Percentiles rank a stretch among this genome's conserved stretches.
These are phyloP conservation scores for Coreius guichenoti DNA, from an alignment of 2,797 vertebrate species.

Conservation along the genomic window DNA sequence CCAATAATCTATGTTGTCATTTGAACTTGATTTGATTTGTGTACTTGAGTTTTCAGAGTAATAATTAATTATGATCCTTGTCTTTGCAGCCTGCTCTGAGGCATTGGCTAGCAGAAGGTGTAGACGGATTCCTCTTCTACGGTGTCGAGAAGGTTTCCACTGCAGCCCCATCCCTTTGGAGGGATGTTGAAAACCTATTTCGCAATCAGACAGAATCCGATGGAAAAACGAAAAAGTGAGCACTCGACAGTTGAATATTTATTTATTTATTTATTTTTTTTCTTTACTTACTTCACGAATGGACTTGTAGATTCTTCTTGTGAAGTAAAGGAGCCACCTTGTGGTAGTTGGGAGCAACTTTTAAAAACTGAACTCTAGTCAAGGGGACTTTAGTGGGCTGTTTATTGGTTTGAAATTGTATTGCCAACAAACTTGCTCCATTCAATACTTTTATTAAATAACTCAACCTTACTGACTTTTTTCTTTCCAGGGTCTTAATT, in stretches of 20 bases:
- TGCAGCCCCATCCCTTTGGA: constrained; percentile 65
- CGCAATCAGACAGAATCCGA: constrained; percentile 67
- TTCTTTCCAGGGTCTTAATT: constrained; percentile 77
- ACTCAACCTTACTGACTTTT: neutral
- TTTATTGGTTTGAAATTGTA: neutral
- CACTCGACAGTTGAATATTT: neutral
- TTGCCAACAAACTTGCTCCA: neutral
- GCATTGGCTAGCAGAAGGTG: constrained; percentile 80
- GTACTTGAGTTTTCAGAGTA: neutral
- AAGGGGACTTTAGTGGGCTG: neutral
- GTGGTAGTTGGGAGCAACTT: neutral
- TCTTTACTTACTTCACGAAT: neutral
- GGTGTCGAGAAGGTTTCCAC: constrained; percentile 72
- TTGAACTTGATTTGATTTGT: constrained; percentile 18
- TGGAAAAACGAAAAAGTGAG: constrained; percentile 66
- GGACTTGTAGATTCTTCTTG: neutral
- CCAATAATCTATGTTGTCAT: neutral
- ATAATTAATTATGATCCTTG: constrained; percentile 1
- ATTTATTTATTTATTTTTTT: no score
- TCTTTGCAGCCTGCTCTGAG: constrained; percentile 77
- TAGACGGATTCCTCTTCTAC: constrained; percentile 83
- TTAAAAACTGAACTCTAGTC: neutral
- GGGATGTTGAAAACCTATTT: constrained; percentile 70
- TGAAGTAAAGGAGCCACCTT: constrained; percentile 10
- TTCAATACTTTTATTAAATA: constrained; percentile 11